Percentiles rank a stretch among this genome's conserved stretches.
Conservation (phyloP, 1,140 invertebrate species). For the Drosophila setifemur region DNA sequence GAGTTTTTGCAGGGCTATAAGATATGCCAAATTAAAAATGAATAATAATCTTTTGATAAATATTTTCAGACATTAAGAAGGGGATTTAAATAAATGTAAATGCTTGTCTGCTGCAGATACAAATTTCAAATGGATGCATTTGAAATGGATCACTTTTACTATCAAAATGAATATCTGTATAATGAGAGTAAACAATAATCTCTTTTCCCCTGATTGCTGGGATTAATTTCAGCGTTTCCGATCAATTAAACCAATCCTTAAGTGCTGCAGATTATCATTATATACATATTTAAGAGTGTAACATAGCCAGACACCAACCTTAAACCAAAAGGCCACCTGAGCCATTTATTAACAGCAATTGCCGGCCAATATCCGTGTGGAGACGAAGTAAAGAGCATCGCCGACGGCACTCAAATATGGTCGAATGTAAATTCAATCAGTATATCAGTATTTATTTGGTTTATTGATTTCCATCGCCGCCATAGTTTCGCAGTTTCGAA, state of each 20-base stretch:
- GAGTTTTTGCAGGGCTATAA: no score
- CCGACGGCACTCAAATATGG: conserved; percentile 1
- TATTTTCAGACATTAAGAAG: no score
- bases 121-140: no score
- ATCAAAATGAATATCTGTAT: background rate
- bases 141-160: no score
- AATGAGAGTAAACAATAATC: no score
- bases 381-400: background rate
- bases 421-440: conserved; percentile 16
- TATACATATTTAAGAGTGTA: background rate
- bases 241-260: conserved; percentile 1
- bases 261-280: background rate
- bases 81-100: no score
- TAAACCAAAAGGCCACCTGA: conserved; percentile 82
- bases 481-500: no score
- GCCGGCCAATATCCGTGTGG: background rate
- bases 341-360: conserved; percentile 21
- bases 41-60: no score
- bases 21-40: no score
- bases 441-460: conserved; percentile 8
- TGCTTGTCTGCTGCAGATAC: no score
- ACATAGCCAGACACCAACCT: conserved; percentile 63
- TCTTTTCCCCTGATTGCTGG: background rate
- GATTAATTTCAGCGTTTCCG: background rate
- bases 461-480: conserved; percentile 11